These are phyloP conservation scores for Lasaia peninsularis DNA, from an alignment of 1,140 invertebrate genomes.

Conservation along the genomic window DNA sequence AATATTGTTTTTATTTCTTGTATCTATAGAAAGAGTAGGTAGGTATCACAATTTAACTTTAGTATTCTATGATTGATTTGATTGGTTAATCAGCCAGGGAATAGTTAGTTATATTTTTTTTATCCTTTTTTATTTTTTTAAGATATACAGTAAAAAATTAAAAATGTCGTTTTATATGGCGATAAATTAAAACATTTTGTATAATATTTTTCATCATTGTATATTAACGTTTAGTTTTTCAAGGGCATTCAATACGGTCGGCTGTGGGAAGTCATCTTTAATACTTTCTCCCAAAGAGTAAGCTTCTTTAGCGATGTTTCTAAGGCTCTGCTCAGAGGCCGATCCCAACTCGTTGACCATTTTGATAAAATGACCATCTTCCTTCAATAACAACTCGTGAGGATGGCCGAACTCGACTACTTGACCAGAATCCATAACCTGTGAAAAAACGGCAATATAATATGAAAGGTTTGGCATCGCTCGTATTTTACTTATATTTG, in stretches of 20 bases:
- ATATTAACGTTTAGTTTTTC: background rate
- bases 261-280: background rate
- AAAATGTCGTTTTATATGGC: no score
- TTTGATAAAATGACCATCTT: constrained; percentile 78
- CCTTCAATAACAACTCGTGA: constrained; percentile 80
- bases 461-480: background rate
- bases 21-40: no score
- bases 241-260: background rate
- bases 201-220: background rate
- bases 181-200: background rate
- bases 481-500: no score
- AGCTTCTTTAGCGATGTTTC: constrained; percentile 61
- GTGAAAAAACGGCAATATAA: constrained; percentile 2
- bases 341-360: constrained; percentile 69
- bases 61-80: no score
- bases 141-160: no score
- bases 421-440: constrained; percentile 81
- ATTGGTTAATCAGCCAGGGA: no score
- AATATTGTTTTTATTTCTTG: no score
- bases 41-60: no score
- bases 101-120: no score
- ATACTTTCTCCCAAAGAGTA: constrained; percentile 32
- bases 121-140: no score
- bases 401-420: constrained; percentile 86
- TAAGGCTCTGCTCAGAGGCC: constrained; percentile 64